Evolutionary conservation across 2,797 vertebrate genomes (phyloP), one percentile per base, ranked within the genome.

Genomic region (Anguilla megastoma): DNA sequence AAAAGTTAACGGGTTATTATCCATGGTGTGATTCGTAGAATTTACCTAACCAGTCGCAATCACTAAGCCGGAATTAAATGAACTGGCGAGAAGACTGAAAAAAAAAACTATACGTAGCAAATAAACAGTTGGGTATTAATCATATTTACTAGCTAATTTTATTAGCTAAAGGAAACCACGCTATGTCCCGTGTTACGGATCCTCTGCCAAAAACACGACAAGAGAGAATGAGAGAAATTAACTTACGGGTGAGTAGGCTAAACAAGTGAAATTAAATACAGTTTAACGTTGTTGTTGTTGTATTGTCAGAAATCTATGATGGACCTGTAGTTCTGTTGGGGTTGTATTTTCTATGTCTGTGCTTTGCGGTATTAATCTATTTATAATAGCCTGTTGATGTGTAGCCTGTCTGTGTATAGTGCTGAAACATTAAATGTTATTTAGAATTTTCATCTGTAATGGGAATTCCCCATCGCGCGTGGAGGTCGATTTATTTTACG

Each of bases 201-300:
- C 91, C 91, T 60, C 90, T 93, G 87, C 91, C 90, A 86, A 94
- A 93, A 90, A 93, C 91, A 89, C 94, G 94, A 88, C 93, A 94
- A 88, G 95, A 96, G 91, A 95, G 95, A 93, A 96, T 96, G 94
- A 96, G 95, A 90, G 96, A 96, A 87, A 94, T 94, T 60, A 95
- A 94, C 89, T 79, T 91, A 58, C 94, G 95, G 95, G 96, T 96
- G 92, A 95, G 95, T 90, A 10, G 24, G 27, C 41, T 30, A 30
- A 58, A 18, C 30, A 76, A 33, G 33, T 30, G 10, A 30, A 27
- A n/a, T 18, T 41, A 14, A 85, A 63, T n/a, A 21, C 58, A 18
- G 16, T 60, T 4, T 66, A 60, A 50, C n/a, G 48, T 50, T 50
- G 5, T n/a, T 21, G 50, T 2, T 36, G 10, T 18, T 60, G 56